Percentiles rank a stretch among this genome's conserved stretches.
These are phyloP conservation scores for Mesoligia furuncula DNA, from an alignment of 2,888 invertebrate species.

Conservation along the genomic window DNA sequence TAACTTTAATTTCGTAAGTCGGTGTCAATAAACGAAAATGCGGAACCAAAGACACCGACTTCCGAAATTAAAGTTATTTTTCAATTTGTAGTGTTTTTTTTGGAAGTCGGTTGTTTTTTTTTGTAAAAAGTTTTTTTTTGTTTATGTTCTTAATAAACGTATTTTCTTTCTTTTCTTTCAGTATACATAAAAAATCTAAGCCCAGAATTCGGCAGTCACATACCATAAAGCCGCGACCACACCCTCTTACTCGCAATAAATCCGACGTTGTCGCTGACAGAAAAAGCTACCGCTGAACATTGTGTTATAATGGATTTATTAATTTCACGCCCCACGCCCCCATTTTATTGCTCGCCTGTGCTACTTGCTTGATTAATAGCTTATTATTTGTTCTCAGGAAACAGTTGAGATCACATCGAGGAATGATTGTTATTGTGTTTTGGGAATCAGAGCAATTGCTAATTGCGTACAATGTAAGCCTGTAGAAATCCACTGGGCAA, in stretches of 20 bases:
- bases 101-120: too few species aligned
- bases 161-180: too few species aligned
- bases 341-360: conserved; percentile 67
- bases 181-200: background rate
- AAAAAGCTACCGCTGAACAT: conserved; percentile 82
- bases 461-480: conserved; percentile 10
- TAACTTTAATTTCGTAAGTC: too few species aligned
- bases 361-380: conserved; percentile 70
- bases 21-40: too few species aligned
- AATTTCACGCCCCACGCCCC: conserved; percentile 80
- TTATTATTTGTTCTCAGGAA: conserved; percentile 60
- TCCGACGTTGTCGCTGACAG: conserved; percentile 83
- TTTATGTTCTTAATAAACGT: too few species aligned
- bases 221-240: conserved; percentile 65
- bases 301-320: conserved; percentile 87
- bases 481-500: background rate
- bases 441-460: conserved; percentile 23
- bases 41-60: too few species aligned
- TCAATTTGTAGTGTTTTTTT: too few species aligned
- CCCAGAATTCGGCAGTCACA: conserved; percentile 51
- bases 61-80: too few species aligned
- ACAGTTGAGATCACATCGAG: conserved; percentile 46
- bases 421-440: conserved; percentile 45
- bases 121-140: too few species aligned
- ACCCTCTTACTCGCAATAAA: conserved; percentile 80